Evolutionary conservation across 2,888 invertebrate species (phyloP), one percentile per base, ranked within the genome.

Genomic region (Stenchaetothrips biformis): DNA sequence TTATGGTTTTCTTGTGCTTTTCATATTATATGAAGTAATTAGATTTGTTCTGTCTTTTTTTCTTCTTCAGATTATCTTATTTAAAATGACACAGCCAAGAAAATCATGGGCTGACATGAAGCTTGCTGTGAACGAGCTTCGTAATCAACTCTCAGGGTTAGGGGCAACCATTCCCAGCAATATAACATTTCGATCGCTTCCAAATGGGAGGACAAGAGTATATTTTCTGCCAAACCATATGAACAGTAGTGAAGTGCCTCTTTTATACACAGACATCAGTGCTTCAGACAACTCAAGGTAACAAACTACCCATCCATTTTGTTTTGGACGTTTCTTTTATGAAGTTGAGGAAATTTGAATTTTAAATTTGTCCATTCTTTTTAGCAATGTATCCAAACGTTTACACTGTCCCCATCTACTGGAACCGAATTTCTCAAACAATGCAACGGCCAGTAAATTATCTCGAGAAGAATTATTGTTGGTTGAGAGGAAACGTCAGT

Each of bases 161-260:
- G 94, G 94, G 0, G 92, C 93, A 0, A 93, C 94, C 90, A 92
- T 95, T 27, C 96, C 96, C 0, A 92, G 92, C 84, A 93, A 93
- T 79, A 92, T 96, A 83, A 92, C 93, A 53, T 96, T 96, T 87
- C 90, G 95, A 81, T 91, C 91, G 48, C 88, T 95, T 62, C 90
- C 91, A 80, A 94, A 94, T 87, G 94, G 94, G 59, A 91, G 94
- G 83, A 94, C 92, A 16, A 90, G 96, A 84, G 92, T 97, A 84
- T 98, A 97, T 87, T 98, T 97, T 86, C 89, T 98, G 82, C 93
- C 95, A 83, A 94, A 94, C 37, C 95, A 95, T 0, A 93, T 93
- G 79, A 95, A 94, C 85, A 94, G 94, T 21, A 94, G 96, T 92
- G 97, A 97, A 87, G 95, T 95, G 3, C 97, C 96, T 0, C 87